Conservation (phyloP, 2,888 invertebrate genomes). For the Lasioglossum malachurum region DNA sequence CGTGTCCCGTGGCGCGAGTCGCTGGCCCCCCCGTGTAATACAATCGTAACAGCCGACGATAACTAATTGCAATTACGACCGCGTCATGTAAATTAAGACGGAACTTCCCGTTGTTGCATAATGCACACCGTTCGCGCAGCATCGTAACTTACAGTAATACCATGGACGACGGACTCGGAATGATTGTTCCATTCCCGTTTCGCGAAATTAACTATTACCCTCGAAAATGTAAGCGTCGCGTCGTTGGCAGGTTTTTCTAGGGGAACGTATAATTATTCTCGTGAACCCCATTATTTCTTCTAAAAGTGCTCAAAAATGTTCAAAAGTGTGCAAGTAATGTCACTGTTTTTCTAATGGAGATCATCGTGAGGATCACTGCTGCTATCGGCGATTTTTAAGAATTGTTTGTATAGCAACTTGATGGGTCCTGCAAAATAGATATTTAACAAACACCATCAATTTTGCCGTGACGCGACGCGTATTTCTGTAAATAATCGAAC, state of each 20-base stretch:
- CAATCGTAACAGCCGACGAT: constrained; percentile 20
- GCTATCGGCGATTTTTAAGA: too few species aligned
- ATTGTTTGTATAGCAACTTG: too few species aligned
- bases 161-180: background rate
- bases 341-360: too few species aligned
- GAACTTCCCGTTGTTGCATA: constrained; percentile 24
- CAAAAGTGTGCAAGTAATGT: too few species aligned
- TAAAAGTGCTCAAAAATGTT: too few species aligned
- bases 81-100: constrained; percentile 31
- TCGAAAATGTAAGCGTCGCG: background rate
- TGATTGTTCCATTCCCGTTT: background rate
- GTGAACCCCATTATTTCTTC: too few species aligned
- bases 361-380: too few species aligned
- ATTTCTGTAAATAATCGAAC: background rate
- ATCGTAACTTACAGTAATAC: constrained; percentile 1
- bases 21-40: background rate
- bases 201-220: background rate
- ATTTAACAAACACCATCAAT: background rate
- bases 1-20: background rate
- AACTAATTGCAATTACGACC: constrained; percentile 56
- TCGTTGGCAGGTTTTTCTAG: background rate
- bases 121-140: background rate
- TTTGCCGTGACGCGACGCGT: background rate
- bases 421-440: background rate
- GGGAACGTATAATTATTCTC: too few species aligned